Percentiles rank a stretch among this genome's conserved stretches.
Evolutionary conservation across 2,888 invertebrate species (phyloP).

Genomic region (Spilarctia lutea): DNA sequence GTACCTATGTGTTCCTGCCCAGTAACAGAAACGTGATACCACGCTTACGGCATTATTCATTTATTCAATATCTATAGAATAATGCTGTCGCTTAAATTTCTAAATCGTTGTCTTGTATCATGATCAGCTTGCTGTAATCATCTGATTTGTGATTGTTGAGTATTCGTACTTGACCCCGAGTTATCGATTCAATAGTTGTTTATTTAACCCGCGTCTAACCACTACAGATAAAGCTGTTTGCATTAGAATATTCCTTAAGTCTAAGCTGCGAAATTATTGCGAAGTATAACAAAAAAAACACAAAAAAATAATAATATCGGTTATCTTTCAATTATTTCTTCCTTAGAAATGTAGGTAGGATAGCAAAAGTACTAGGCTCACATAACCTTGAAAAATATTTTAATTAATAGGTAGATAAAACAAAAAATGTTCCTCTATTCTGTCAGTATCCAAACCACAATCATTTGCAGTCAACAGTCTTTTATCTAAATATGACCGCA

Average conservation of each 20-base stretch:
- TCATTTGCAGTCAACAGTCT: constrained; percentile 71
- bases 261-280: neutral
- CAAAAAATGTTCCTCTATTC: neutral
- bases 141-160: neutral
- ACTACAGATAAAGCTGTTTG: constrained; percentile 5
- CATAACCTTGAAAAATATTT: neutral
- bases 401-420: neutral
- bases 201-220: constrained; percentile 17
- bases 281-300: neutral
- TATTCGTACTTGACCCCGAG: constrained; percentile 41
- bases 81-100: neutral
- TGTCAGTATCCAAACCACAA: constrained; percentile 29
- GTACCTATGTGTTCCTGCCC: neutral
- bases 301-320: neutral
- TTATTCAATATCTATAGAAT: neutral
- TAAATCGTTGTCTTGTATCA: constrained; percentile 21
- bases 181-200: constrained; percentile 39
- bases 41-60: neutral
- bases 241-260: constrained; percentile 7
- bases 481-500: constrained; percentile 65
- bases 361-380: neutral
- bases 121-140: constrained; percentile 11
- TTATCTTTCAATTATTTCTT: neutral
- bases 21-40: neutral
- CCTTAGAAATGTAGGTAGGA: neutral